Conservation (phyloP, 2,888 invertebrate genomes). For the Gonocerus acuteangulatus region DNA sequence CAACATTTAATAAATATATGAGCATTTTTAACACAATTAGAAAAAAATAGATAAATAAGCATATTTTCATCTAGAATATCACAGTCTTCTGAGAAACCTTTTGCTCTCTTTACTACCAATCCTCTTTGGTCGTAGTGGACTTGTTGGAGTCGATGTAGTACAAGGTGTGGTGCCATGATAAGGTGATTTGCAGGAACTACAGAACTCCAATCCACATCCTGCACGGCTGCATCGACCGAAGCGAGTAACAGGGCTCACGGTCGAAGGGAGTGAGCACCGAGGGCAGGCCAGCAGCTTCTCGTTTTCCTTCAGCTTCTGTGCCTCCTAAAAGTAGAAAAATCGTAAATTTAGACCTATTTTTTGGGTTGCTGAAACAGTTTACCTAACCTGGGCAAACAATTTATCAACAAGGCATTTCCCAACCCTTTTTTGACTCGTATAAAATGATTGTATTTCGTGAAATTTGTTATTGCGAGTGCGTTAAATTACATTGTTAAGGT, state of each 20-base stretch:
- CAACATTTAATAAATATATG: too few species aligned
- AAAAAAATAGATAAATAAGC: too few species aligned
- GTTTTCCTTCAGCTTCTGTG: conserved; percentile 38
- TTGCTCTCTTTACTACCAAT: conserved; percentile 17
- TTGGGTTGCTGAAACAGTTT: too few species aligned
- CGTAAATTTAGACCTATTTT: too few species aligned
- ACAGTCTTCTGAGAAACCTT: conserved; percentile 16
- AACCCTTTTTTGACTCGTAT: too few species aligned
- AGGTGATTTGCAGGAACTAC: conserved; percentile 35
- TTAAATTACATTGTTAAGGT: too few species aligned
- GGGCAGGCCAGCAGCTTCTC: conserved; percentile 40
- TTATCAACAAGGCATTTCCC: too few species aligned
- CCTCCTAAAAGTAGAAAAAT: conserved; percentile 39
- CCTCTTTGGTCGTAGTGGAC: conserved; percentile 22
- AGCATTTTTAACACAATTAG: too few species aligned
- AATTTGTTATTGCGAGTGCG: too few species aligned
- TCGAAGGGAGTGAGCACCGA: conserved; percentile 36
- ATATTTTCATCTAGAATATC: not conserved
- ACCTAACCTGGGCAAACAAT: too few species aligned
- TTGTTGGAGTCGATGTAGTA: conserved; percentile 23
- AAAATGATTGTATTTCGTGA: too few species aligned
- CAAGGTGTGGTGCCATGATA: conserved; percentile 28
- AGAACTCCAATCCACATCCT: conserved; percentile 38
- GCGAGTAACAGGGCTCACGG: conserved; percentile 16
- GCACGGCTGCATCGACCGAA: conserved; percentile 36